A percentile compares a stretch with the other conserved stretches of the same genome.
Evolutionary conservation across 2,113 vertebrate genomes (phyloP).

Genomic region (Dicaeum eximium): DNA sequence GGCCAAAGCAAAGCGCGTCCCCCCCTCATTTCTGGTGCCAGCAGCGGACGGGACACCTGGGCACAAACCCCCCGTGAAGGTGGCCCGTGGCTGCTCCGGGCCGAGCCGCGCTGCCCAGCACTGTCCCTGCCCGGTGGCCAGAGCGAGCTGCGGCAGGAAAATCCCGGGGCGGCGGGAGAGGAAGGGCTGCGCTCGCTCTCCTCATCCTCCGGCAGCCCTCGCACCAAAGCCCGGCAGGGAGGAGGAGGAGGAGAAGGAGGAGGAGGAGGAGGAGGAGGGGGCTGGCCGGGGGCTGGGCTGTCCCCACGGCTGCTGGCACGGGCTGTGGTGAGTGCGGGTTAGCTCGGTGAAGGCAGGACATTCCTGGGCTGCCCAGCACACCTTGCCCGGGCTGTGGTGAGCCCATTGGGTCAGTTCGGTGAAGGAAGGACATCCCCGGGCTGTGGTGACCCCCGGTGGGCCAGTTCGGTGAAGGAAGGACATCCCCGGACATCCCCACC

Average conservation of each 20-base stretch:
- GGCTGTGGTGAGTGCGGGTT: accelerated
- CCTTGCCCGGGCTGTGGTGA: neutral
- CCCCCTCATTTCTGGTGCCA: accelerated
- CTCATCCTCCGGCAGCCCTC: neutral
- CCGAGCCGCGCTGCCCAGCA: accelerated
- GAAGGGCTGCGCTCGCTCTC: neutral
- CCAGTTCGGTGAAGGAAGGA: neutral
- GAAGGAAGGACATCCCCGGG: neutral
- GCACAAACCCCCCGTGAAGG: accelerated
- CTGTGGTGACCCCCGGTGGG: accelerated
- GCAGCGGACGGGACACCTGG: accelerated
- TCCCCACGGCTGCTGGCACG: neutral
- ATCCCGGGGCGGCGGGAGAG: accelerated
- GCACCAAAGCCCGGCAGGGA: accelerated
- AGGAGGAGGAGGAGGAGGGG: accelerated
- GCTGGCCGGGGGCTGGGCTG: neutral
- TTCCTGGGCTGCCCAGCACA: too few species aligned
- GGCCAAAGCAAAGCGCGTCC: accelerated
- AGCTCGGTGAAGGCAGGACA: accelerated
- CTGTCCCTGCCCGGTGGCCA: accelerated
- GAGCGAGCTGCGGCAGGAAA: accelerated
- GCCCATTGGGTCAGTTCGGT: accelerated
- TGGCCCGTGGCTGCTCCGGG: accelerated
- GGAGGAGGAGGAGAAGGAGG: accelerated
- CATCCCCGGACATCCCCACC: too few species aligned